Evolutionary conservation across 2,797 vertebrate genomes (phyloP), one percentile per base, ranked within the genome.

Genomic region (Pipistrellus nathusii): DNA sequence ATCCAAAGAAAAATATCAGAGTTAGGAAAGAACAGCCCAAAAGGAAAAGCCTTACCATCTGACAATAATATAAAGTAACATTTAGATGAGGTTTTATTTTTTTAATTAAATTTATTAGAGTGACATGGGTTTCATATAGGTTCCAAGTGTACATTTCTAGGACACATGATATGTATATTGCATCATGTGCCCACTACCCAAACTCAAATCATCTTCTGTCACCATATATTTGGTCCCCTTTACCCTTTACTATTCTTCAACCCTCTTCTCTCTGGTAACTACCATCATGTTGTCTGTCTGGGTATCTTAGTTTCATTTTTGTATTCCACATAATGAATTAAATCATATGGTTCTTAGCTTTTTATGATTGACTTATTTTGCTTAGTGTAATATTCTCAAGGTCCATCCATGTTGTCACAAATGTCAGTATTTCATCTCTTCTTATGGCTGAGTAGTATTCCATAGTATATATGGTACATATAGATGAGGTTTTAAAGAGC

Each of bases 1-100:
- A 91, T 23, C 0, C 55, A 97, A 96, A 88, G 48, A 78, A 96
- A 95, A 95, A 94, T 51, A 86, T 92, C 10, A 97, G 38, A 87
- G 83, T 72, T 92, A 32, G 14, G 1, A 64, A 85, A 81, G 5
- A 2, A 44, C 4, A 94, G 15, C 35, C 3, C 32, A 84, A 64
- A n/a, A 23, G 6, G 6, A 85, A 25, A 93, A 82, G 3, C 1
- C 38, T 90, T 94, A 55, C 9, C 27, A 51, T 84, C 13, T 69
- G 62, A 73, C 23, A 77, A 38, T 62, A 93, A 78, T 32, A 88
- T 75, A 51, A 85, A 17, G 21, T 66, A 78, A 76, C 8, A 90
- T 71, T 84, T 84, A 82, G 20, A 69, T 89, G 27, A 91, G 23
- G 8, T 76, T 93, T 88, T 27, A 44, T 32, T 66, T 66, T 62